A percentile compares a stretch with the other conserved stretches of the same genome.
Evolutionary conservation across 1,140 invertebrate species (phyloP).

Genomic region (Bombus ignitus): DNA sequence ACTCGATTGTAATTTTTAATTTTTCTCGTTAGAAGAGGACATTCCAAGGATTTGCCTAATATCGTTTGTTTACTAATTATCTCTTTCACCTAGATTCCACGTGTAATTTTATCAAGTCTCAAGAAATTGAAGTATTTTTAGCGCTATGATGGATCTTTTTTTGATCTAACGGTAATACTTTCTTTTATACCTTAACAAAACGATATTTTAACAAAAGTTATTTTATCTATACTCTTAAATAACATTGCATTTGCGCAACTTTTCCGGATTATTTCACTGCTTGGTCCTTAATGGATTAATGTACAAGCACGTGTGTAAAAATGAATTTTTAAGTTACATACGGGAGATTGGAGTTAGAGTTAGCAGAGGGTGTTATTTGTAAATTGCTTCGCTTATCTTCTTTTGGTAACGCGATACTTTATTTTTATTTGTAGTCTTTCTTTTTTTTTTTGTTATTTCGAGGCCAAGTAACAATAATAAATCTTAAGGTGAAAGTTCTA

Average conservation of each 20-base stretch:
- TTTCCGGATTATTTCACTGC: neutral
- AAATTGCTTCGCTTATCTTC: neutral
- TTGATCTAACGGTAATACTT: neutral
- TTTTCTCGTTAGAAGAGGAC: neutral
- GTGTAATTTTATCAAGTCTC: too few species aligned
- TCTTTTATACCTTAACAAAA: neutral
- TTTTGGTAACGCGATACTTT: neutral
- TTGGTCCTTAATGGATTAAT: neutral
- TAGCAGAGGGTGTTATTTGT: neutral
- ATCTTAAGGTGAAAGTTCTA: neutral
- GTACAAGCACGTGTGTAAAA: neutral
- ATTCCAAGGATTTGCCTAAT: neutral
- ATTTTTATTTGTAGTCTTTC: neutral
- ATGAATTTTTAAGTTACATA: neutral
- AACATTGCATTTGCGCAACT: neutral
- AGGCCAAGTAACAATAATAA: neutral
- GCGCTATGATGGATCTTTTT: too few species aligned
- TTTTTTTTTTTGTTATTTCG: neutral
- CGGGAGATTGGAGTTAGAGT: neutral
- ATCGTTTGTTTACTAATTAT: too few species aligned
- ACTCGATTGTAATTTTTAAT: neutral
- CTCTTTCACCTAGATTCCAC: too few species aligned
- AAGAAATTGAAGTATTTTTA: too few species aligned
- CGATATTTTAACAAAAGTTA: neutral
- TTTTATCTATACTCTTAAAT: too few species aligned